These are phyloP conservation scores for Rhabdornis inornatus DNA, from an alignment of 2,113 vertebrate genomes.

Conservation along the genomic window DNA sequence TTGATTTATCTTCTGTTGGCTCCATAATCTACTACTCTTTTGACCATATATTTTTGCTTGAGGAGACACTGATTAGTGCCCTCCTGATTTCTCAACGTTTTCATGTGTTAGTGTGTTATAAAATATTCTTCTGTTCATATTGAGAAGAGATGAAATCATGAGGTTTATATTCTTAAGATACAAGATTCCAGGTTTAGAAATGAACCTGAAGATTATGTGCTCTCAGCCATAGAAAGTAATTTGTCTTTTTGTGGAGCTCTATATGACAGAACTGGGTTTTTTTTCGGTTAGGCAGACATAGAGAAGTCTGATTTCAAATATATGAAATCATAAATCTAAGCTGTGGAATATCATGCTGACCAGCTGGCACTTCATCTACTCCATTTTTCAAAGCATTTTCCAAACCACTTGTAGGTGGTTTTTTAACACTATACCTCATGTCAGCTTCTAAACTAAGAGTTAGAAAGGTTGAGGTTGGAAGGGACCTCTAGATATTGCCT, in stretches of 20 bases:
- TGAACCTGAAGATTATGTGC: slow-evolving; percentile 3
- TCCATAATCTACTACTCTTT: background rate
- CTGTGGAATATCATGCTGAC: background rate
- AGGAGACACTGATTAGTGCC: background rate
- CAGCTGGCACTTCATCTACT: background rate
- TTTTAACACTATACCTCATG: background rate
- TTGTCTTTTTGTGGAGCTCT: slow-evolving; percentile 17
- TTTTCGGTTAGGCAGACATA: background rate
- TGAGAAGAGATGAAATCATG: background rate
- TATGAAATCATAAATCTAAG: background rate
- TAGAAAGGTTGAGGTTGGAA: background rate
- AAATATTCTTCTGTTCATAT: background rate
- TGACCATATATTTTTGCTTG: background rate
- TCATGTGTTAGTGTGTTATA: background rate
- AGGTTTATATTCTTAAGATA: background rate
- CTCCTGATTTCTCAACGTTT: background rate
- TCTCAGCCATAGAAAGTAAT: background rate
- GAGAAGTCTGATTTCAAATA: slow-evolving; percentile 36
- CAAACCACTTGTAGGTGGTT: background rate
- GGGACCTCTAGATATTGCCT: background rate
- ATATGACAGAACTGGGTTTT: background rate
- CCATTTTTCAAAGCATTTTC: background rate
- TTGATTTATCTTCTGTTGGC: background rate
- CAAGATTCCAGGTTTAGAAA: slow-evolving; percentile 34
- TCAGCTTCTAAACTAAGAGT: background rate